Percentiles rank a stretch among this genome's conserved stretches.
phyloP scores from a whole-genome alignment of 1,140 invertebrate species.

The Aculops lycopersici region DNA sequence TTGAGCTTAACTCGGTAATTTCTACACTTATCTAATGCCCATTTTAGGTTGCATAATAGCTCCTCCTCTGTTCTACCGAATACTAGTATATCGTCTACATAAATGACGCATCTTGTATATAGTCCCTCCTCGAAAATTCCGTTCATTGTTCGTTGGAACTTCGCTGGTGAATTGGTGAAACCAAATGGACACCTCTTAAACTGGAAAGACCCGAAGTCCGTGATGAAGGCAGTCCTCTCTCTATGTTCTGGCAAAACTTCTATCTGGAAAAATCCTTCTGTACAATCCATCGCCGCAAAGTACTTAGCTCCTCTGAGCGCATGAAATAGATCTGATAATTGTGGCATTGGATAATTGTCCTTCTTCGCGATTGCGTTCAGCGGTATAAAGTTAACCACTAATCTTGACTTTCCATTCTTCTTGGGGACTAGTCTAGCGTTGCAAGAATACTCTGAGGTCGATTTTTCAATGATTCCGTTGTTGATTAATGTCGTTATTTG shows the following conservation, averaged over 20 bases:
- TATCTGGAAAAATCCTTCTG: conserved; percentile 6
- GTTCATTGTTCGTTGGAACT: conserved; percentile 13
- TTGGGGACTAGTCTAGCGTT: no score
- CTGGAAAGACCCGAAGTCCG: conserved; percentile 10
- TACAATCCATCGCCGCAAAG: conserved; percentile 5
- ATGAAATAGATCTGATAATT: conserved; percentile 9
- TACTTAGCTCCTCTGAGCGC: conserved; percentile 2
- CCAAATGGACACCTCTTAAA: conserved; percentile 18
- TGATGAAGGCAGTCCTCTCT: conserved; percentile 7
- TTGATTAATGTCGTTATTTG: no score
- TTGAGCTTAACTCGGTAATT: conserved; percentile 10
- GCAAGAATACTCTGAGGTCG: no score
- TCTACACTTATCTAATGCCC: conserved; percentile 3
- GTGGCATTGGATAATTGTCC: conserved; percentile 13
- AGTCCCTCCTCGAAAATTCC: conserved; percentile 2
- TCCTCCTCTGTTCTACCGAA: conserved; percentile 8
- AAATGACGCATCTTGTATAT: not conserved
- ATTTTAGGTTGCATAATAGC: conserved; percentile 2
- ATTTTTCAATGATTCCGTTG: no score
- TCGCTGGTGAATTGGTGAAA: conserved; percentile 12
- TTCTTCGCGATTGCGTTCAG: conserved; percentile 12
- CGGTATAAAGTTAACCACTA: conserved; percentile 11
- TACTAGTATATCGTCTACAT: conserved; percentile 7
- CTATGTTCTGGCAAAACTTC: conserved; percentile 7
- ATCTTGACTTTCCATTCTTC: conserved; percentile 8